Base-by-base conservation (phyloP, 2,113 vertebrate genomes). In the Ellobius talpinus region DNA sequence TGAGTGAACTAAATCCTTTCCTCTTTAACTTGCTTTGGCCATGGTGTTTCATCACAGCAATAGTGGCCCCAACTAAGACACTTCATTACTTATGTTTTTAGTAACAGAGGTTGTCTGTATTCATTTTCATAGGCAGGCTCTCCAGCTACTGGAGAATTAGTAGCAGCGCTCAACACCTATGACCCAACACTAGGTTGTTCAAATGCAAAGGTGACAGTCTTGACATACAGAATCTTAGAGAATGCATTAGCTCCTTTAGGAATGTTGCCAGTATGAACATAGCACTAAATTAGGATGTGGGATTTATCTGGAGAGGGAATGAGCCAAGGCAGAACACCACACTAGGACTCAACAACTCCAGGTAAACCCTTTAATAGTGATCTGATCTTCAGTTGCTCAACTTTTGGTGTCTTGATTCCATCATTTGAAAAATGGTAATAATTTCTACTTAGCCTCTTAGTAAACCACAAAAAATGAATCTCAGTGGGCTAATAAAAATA, bases 361-460 rank as follows among this genome's bases (percentile, higher is more conserved):
- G 66, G 31, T 87, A 36, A 36, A 26, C 24, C 26, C 24, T 52
- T 74, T 52, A 58, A 63, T 79, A 23, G 31, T 77, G 39, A 52
- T 24, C n/a, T 65, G 70, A 55, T 58, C 66, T 86, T 84, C 42
- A 76, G 7, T 36, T 86, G 31, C 50, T 68, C 88, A 85, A 58
- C 24, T 74, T 55, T 79, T 17, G 42, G 78, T 47, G 16, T 72
- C 33, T 95, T 39, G 33, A 17, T 91, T 93, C 29, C 39, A 78
- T 91, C 68, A 36, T 86, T 52, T 94, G 76, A 87, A 93, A 90
- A 93, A 58, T 88, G 45, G 79, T n/a, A 88, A 89, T 84, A 61
- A 74, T 88, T 87, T 55, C 21, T 65, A 50, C 31, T 74, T 72
- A 76, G 63, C 24, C 24, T 94, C 36, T 23, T 61, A 33, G 95